Conservation (phyloP, 2,797 vertebrate genomes). For the Tauraco hartlaubi region DNA sequence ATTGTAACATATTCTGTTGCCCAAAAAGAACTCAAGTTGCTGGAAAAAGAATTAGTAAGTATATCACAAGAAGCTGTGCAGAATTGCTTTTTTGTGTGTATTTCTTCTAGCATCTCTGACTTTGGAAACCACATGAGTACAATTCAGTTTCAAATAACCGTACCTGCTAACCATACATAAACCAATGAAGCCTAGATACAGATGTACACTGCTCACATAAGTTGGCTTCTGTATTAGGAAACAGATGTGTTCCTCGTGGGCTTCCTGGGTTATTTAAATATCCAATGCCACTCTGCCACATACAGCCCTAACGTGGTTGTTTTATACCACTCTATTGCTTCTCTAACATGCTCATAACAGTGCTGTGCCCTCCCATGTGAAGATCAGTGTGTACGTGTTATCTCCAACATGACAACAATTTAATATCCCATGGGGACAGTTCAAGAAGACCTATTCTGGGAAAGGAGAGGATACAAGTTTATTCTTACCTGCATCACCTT, state of each 20-base stretch:
- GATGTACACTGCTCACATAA: neutral
- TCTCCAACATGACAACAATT: neutral
- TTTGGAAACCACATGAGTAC: neutral
- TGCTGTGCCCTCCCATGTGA: neutral
- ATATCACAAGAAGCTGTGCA: neutral
- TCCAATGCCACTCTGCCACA: neutral
- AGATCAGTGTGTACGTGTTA: accelerated
- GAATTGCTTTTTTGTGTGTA: neutral
- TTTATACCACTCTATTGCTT: neutral
- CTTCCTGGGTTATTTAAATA: neutral
- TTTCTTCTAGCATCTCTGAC: neutral
- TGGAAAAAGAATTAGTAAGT: neutral
- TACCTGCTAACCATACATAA: neutral
- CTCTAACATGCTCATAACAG: neutral
- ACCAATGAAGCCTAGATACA: neutral
- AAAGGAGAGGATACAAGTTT: neutral
- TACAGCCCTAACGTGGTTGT: neutral
- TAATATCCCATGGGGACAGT: neutral
- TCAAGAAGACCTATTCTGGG: neutral
- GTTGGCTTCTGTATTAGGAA: neutral
- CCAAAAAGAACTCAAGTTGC: neutral
- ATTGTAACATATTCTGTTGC: neutral
- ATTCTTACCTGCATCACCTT: neutral
- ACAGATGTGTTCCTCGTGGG: neutral
- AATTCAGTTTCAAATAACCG: neutral